These are phyloP conservation scores for Eupithecia tripunctaria DNA, from an alignment of 2,888 invertebrate genomes.

Conservation along the genomic window DNA sequence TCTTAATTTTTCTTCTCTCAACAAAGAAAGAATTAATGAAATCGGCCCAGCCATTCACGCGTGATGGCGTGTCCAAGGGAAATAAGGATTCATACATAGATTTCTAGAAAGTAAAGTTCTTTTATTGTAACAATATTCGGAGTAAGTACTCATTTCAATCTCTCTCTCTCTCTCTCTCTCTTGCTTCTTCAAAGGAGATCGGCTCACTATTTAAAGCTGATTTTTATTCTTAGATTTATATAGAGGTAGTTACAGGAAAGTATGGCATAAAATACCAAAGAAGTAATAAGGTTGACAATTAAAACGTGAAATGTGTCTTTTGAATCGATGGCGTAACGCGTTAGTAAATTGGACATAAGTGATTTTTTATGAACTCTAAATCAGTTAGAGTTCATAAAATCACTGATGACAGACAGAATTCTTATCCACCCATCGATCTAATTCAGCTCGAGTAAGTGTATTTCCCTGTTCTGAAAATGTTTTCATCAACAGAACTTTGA, in stretches of 20 bases:
- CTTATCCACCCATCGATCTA: neutral
- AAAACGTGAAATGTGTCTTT: too few species aligned
- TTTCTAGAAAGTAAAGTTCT: neutral
- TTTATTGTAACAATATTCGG: neutral
- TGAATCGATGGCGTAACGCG: neutral
- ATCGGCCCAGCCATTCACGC: too few species aligned
- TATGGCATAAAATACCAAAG: too few species aligned
- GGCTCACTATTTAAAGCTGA: neutral
- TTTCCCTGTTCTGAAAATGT: conserved; percentile 4
- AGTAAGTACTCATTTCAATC: neutral
- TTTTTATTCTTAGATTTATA: neutral
- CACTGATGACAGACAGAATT: neutral
- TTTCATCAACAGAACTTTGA: conserved; percentile 27
- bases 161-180: too few species aligned
- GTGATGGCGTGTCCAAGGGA: too few species aligned
- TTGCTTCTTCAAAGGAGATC: neutral
- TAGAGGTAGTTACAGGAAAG: too few species aligned
- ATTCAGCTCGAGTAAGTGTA: neutral
- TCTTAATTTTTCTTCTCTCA: too few species aligned
- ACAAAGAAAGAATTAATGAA: too few species aligned
- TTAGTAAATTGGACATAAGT: neutral
- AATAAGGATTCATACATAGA: too few species aligned
- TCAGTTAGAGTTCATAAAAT: too few species aligned
- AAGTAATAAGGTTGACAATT: too few species aligned
- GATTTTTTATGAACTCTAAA: too few species aligned